Evolutionary conservation across 2,888 invertebrate genomes (phyloP), one percentile per base, ranked within the genome.

Genomic region (Sesamia inferens): DNA sequence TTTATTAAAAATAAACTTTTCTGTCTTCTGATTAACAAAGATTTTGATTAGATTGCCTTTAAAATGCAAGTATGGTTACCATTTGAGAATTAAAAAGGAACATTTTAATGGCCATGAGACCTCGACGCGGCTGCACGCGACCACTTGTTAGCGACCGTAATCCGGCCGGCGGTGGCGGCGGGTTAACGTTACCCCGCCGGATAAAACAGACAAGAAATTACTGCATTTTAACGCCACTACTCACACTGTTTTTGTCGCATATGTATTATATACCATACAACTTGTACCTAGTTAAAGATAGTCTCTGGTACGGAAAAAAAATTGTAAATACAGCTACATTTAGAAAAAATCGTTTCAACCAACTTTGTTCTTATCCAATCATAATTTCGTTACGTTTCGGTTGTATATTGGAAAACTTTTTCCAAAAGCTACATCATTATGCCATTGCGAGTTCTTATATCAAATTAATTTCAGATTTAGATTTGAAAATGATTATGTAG

Each of bases 81-180:
- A 65, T 74, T 65, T 76, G 69, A 85, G 65, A 84, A 79, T 83
- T 76, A 79, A 86, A 84, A 84, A 86, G 76, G 78, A 83, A 77
- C 82, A 75, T 83, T 82, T 79, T 72, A 85, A 83, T 82, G 81
- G 85, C 79, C 78, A 77, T 58, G 65, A 75, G 61, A 74, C 67
- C 64, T 65, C 78, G 78, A 63, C 65, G 74, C 65, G 66, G 58
- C 72, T 75, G 82, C 93, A 92, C 91, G 92, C 93, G 88, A 92
- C 93, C 93, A 93, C 93, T 92, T 93, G 92, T 92, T 92, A 91
- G 78, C 57, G 71, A 57, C 54, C 57, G 74, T 71, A 68, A 59
- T 44, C 31, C 39, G 39, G 39, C 39, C 39, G 39, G 39, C 63
- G 14, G 7, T 57, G 64, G 51, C 47, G 24, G 47, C 68, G 54